Conservation (phyloP, 2,113 vertebrate genomes). For the Myodes glareolus region DNA sequence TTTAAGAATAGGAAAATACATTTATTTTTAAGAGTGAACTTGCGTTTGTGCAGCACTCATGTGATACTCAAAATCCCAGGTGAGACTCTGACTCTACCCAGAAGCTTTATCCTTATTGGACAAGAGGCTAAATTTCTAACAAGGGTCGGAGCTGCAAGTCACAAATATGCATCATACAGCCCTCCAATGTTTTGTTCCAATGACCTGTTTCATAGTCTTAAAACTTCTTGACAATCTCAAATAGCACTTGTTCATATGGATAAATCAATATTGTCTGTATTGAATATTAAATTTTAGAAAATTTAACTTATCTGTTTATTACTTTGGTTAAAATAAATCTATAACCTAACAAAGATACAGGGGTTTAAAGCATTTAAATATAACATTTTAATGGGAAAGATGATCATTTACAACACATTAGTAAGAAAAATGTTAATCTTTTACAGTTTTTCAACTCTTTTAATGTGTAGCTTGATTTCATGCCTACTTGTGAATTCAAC, state of each 20-base stretch:
- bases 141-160: background rate
- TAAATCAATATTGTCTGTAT: conserved; percentile 1
- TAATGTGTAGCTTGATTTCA: background rate
- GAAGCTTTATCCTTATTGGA: background rate
- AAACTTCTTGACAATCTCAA: background rate
- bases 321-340: background rate
- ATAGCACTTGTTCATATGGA: background rate
- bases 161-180: background rate
- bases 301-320: background rate
- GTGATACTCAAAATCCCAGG: background rate
- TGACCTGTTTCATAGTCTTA: background rate
- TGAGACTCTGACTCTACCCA: background rate
- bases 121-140: conserved; percentile 1
- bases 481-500: background rate
- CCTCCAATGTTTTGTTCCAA: background rate
- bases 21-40: background rate
- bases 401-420: background rate
- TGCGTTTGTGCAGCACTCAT: background rate
- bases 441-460: conserved; percentile 17
- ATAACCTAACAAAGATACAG: background rate
- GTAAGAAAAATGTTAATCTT: background rate
- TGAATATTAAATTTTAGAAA: background rate
- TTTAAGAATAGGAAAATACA: background rate
- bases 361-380: background rate
- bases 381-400: background rate